Evolutionary conservation across 2,797 vertebrate species (phyloP), one percentile per base, ranked within the genome.

Genomic region (Manis javanica): DNA sequence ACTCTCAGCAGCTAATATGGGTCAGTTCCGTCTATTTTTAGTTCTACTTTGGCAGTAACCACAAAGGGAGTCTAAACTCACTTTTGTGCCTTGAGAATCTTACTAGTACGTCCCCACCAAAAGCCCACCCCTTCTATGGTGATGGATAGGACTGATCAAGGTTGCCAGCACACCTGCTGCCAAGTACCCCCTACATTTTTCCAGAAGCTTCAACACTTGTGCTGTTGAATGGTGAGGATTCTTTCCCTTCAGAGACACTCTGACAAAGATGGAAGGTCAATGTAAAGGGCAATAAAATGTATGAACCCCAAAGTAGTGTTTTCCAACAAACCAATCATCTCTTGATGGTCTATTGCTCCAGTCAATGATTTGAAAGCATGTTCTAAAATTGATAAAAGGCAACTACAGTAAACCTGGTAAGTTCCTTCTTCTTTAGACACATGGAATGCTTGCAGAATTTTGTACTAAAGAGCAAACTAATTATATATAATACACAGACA

Each of bases 231-330:
- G 7, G 19, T 13, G n/a, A 78, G 24, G 53, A 34, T 87, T 82
- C 42, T 46, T 53, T 86, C 51, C n/a, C 26, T 75, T 97, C 24
- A n/a, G 59, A 84, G 78, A 69, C 34, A 95, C 66, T 96, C 61
- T 90, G 86, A 95, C 74, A 93, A 96, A 95, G 81, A 96, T 46
- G 19, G 89, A 96, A 97, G 51, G 51, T 96, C 85, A 87, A 26
- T 31, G 82, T 49, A 88, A 94, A 94, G 66, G 74, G 51, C 57
- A 95, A 31, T 59, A 79, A 96, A 87, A 97, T 77, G 49, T 85
- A 88, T 83, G 93, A 96, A 94, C 37, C 66, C 71, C 2, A 83
- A 64, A 90, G 71, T 63, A 87, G 68, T 81, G 18, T 95, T 97
- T 96, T 94, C 66, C 95, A 87, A 96, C 15, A 97, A 94, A 92